These are phyloP conservation scores for Pterostichus madidus DNA, from an alignment of 2,888 invertebrate species.

Conservation along the genomic window DNA sequence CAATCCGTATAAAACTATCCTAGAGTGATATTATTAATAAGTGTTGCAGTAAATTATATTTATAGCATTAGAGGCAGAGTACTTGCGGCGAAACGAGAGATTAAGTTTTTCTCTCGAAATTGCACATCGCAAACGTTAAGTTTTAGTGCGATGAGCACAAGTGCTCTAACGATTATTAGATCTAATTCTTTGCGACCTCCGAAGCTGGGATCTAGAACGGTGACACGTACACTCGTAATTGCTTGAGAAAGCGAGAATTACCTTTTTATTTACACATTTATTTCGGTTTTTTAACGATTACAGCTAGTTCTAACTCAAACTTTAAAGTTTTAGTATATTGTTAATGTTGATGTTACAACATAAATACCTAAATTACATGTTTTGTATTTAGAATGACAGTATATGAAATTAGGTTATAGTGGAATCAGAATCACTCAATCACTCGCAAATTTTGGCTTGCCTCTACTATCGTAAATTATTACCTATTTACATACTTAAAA, in stretches of 20 bases:
- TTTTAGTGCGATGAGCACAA: conserved; percentile 44
- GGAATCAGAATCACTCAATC: too few relatives aligned
- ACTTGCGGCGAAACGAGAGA: conserved; percentile 25
- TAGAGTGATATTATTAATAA: conserved; percentile 44
- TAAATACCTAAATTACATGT: too few relatives aligned
- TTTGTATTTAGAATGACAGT: too few relatives aligned
- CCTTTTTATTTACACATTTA: conserved; percentile 39
- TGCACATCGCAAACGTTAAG: conserved; percentile 38
- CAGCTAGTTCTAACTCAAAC: too few relatives aligned
- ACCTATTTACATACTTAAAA: too few relatives aligned
- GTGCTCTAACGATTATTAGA: conserved; percentile 58
- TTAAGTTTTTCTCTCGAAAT: conserved; percentile 35
- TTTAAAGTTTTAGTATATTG: too few relatives aligned
- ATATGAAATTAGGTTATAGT: too few relatives aligned
- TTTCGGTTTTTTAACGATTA: background rate
- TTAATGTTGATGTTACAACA: too few relatives aligned
- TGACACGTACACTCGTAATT: conserved; percentile 36
- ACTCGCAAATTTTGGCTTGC: too few relatives aligned
- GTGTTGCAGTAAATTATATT: conserved; percentile 54
- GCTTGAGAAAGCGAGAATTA: conserved; percentile 27
- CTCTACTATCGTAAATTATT: too few relatives aligned
- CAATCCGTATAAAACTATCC: background rate
- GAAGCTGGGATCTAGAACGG: background rate
- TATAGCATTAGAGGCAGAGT: background rate
- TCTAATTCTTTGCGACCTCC: conserved; percentile 47